Conservation (phyloP, 2,113 vertebrate genomes). For the Podocnemis expansa region DNA sequence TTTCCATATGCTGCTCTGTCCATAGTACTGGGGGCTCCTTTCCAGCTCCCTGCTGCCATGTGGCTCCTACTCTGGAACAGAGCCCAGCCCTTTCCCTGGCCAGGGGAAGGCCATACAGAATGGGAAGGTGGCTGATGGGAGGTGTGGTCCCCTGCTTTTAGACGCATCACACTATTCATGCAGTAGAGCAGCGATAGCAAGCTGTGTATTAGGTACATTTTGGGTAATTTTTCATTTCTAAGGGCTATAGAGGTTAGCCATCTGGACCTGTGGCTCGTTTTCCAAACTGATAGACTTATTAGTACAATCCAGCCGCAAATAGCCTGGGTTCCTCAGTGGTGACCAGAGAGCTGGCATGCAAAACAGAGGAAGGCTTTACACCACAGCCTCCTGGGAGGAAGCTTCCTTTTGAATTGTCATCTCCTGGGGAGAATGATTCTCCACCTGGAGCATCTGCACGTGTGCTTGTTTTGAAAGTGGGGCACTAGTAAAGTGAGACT, state of each 20-base stretch:
- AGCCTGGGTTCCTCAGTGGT: constrained; percentile 17
- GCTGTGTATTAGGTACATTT: background rate
- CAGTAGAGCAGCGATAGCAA: background rate
- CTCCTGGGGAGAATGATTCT: constrained; percentile 11
- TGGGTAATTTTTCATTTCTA: background rate
- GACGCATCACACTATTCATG: background rate
- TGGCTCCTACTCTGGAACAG: background rate
- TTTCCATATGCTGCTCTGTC: background rate
- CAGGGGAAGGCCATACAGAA: background rate
- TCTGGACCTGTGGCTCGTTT: background rate
- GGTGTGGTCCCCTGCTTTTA: background rate
- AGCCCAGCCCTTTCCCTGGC: background rate
- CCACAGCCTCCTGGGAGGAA: constrained; percentile 57
- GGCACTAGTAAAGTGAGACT: constrained; percentile 21
- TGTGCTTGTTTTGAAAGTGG: constrained; percentile 36
- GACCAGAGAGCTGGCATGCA: background rate
- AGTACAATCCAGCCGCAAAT: background rate
- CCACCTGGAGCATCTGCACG: constrained; percentile 32
- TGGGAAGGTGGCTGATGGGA: background rate
- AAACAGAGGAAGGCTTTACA: background rate
- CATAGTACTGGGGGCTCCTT: background rate
- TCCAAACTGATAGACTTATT: background rate
- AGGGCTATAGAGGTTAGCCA: background rate
- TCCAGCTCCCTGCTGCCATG: background rate
- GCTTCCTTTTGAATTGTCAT: constrained; percentile 33